phyloP scores from a whole-genome alignment of 1,140 invertebrate genomes.

The Apis florea region DNA sequence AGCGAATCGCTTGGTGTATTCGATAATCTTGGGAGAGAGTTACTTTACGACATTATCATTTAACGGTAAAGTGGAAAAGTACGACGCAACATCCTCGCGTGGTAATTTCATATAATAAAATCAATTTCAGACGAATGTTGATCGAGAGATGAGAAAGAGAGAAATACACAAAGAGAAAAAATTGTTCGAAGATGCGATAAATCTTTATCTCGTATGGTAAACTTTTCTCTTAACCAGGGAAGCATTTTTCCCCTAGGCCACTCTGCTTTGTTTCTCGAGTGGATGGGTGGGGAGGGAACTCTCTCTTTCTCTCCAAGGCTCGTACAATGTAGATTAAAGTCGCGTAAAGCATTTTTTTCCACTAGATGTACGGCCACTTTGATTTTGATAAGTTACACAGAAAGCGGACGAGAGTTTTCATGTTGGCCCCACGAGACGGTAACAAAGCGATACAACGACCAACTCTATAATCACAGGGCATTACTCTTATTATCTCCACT shows the following conservation, averaged over 20 bases:
- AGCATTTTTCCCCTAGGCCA: not conserved
- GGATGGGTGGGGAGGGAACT: too few species aligned
- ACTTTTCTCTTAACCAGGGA: not conserved
- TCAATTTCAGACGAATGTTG: not conserved
- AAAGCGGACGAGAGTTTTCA: constrained; percentile 51
- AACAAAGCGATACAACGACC: constrained; percentile 63
- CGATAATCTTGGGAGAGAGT: too few species aligned
- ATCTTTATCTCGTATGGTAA: not conserved
- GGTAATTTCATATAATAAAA: too few species aligned
- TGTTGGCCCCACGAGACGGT: constrained; percentile 41
- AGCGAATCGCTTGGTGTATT: too few species aligned
- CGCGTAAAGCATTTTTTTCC: constrained; percentile 26
- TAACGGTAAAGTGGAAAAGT: too few species aligned
- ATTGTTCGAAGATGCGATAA: not conserved
- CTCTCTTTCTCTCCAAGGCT: not conserved
- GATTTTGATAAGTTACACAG: constrained; percentile 64
- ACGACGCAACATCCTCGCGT: too few species aligned
- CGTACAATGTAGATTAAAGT: not conserved
- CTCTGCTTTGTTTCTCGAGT: constrained; percentile 1
- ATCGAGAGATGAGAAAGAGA: too few species aligned
- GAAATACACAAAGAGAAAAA: not conserved
- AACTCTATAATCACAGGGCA: constrained; percentile 63
- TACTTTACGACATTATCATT: too few species aligned
- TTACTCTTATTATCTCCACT: constrained; percentile 70
- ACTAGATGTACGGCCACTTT: not conserved